Evolutionary conservation across 2,888 invertebrate species (phyloP), one percentile per base, ranked within the genome.

Genomic region (Acholoe squamosa): DNA sequence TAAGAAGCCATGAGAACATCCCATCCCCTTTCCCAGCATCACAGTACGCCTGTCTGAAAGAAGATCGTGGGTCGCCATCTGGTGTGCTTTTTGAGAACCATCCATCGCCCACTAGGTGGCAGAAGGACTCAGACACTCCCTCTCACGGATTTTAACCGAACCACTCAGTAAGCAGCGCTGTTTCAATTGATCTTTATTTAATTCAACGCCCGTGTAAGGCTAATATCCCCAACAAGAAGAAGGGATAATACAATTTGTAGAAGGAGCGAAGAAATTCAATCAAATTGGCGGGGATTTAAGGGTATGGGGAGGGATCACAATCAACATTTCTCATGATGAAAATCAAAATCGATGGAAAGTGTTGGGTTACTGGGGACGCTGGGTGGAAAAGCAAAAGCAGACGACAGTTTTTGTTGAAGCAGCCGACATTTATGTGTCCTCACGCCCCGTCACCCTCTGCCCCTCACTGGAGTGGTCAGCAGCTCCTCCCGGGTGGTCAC

Each of bases 391-490:
- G 54, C 54, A 19, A 61, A 61, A 14, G 22, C 61, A 3, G 61
- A 19, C 1, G 61, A n/a, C n/a, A n/a, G 54, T 19, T 61, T 61
- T 61, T n/a, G 61, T n/a, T 12, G 61, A 28, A 25, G 14, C 28
- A 28, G 71, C 0, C 71, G 71, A 14, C 19, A 80, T 34, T 80
- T 43, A 80, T 80, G 80, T 33, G 5, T 14, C 80, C 80, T 33
- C 80, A 80, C 80, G 33, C 33, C 34, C 80, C 80, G n/a, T 7
- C 80, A 43, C 71, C 71, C 71, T 28, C 71, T 28, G 28, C 28
- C 71, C 43, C 80, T 80, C 34, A 43, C 80, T 80, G 80, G 34
- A 80, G 80, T 80, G 80, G 80, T 80, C 80, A 80, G 33, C 76
- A 25, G 16, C 22, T n/a, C 61, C 61, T 61, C 61, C 25, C 25